phyloP scores from a whole-genome alignment of 1,140 invertebrate species.

The Streblospio benedicti region DNA sequence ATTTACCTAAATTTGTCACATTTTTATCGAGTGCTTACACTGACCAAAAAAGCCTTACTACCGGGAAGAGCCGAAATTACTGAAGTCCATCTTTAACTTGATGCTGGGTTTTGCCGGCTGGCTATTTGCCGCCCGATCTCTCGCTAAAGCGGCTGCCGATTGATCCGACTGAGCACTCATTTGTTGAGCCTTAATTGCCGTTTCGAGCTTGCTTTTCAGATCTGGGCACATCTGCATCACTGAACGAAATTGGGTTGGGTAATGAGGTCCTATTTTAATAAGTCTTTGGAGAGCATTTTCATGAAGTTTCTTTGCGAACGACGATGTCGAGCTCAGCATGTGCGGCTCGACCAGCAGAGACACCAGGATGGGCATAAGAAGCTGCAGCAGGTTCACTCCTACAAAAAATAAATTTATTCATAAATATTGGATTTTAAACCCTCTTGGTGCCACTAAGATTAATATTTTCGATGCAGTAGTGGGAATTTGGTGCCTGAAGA shows the following conservation, averaged over 20 bases:
- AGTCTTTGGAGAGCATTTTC: slow-evolving; percentile 78
- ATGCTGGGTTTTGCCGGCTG: slow-evolving; percentile 68
- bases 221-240: slow-evolving; percentile 74
- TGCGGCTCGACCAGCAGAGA: slow-evolving; percentile 68
- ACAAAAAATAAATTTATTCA: slow-evolving; percentile 30
- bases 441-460: too few relatives aligned
- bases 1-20: too few relatives aligned
- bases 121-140: slow-evolving; percentile 38
- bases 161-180: slow-evolving; percentile 47
- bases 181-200: slow-evolving; percentile 62
- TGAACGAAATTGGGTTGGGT: slow-evolving; percentile 72
- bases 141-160: slow-evolving; percentile 24
- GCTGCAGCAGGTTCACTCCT: slow-evolving; percentile 80
- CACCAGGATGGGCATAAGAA: slow-evolving; percentile 79
- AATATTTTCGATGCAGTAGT: too few relatives aligned
- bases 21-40: too few relatives aligned
- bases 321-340: slow-evolving; percentile 55
- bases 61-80: slow-evolving; percentile 70
- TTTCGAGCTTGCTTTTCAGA: slow-evolving; percentile 71
- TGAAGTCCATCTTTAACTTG: slow-evolving; percentile 91
- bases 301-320: slow-evolving; percentile 61
- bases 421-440: neutral
- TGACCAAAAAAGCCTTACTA: too few relatives aligned
- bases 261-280: slow-evolving; percentile 78
- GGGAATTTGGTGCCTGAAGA: too few relatives aligned